A percentile compares a stretch with the other conserved stretches of the same genome.
phyloP scores from a whole-genome alignment of 2,113 vertebrate genomes.

The Podilymbus podiceps region DNA sequence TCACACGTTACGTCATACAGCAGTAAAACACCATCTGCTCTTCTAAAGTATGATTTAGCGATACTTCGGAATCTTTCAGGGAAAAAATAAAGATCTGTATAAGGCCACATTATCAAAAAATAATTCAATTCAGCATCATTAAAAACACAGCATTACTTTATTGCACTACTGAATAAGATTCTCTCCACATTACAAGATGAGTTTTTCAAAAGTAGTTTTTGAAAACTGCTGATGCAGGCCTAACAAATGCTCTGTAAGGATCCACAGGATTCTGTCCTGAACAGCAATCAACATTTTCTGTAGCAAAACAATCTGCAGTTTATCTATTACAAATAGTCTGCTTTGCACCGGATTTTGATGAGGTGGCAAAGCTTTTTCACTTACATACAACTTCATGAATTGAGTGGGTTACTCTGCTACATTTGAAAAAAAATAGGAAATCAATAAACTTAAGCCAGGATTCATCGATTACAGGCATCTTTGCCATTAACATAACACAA shows the following conservation, averaged over 20 bases:
- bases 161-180: not conserved
- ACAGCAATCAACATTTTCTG: not conserved
- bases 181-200: not conserved
- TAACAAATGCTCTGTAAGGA: not conserved
- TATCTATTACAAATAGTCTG: not conserved
- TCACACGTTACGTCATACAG: constrained; percentile 93
- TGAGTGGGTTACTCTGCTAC: not conserved
- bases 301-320: not conserved
- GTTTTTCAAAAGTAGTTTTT: not conserved
- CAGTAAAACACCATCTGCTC: constrained; percentile 91
- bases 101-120: not conserved
- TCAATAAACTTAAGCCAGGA: not conserved
- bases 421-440: not conserved
- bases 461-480: not conserved
- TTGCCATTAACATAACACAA: not conserved
- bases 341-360: not conserved
- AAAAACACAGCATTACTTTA: not conserved
- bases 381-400: not conserved
- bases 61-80: constrained; percentile 89
- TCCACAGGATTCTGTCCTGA: not conserved
- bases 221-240: not conserved
- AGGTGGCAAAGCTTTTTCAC: not conserved
- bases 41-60: constrained; percentile 95
- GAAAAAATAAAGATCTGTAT: not conserved
- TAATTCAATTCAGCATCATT: not conserved